Percentiles rank a stretch among this genome's conserved stretches.
phyloP scores from a whole-genome alignment of 2,888 invertebrate genomes.

The Sericinus montela region DNA sequence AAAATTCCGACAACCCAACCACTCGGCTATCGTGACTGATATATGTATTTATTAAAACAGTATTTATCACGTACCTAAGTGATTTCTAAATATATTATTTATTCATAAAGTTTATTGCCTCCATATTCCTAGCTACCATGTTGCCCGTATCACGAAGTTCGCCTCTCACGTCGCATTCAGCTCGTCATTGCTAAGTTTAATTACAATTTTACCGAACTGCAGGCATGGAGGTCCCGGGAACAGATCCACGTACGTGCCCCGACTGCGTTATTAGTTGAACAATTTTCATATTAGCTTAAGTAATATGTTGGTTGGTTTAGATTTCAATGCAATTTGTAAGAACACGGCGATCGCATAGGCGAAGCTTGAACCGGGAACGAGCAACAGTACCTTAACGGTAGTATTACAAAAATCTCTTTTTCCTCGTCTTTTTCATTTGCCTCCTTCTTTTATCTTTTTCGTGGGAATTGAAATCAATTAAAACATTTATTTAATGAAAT shows the following conservation, averaged over 20 bases:
- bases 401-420: no score
- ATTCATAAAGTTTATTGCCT: neutral
- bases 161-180: slow-evolving; percentile 24
- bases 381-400: no score
- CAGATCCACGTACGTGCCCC: slow-evolving; percentile 51
- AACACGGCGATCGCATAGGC: neutral
- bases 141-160: neutral
- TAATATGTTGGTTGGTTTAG: slow-evolving; percentile 54
- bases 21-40: no score
- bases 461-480: no score
- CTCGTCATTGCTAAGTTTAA: slow-evolving; percentile 49
- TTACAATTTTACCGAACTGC: slow-evolving; percentile 37
- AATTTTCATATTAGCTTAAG: slow-evolving; percentile 76
- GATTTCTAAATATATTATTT: no score
- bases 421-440: no score
- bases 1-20: no score
- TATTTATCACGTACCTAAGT: no score
- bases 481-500: no score
- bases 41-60: no score
- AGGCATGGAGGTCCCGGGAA: slow-evolving; percentile 29
- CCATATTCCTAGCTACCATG: neutral
- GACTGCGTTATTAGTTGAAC: slow-evolving; percentile 67
- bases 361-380: no score
- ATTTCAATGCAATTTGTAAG: slow-evolving; percentile 6
- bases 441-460: no score